Percentiles rank a stretch among this genome's conserved stretches.
These are phyloP conservation scores for Brachyptera risi DNA, from an alignment of 2,888 invertebrate species.

Conservation along the genomic window DNA sequence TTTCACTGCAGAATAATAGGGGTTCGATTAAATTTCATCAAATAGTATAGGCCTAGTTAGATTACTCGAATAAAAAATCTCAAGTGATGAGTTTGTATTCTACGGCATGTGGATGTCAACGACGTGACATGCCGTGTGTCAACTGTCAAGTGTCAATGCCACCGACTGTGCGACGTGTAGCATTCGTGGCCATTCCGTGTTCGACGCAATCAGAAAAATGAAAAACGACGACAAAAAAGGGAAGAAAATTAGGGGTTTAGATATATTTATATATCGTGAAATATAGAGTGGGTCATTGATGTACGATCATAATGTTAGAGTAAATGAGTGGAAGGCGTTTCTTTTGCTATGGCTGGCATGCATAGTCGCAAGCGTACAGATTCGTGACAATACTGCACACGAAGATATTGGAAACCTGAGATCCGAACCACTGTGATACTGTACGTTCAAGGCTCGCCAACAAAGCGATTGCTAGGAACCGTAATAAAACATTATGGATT, in stretches of 20 bases:
- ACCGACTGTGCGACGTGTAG: slow-evolving; percentile 6
- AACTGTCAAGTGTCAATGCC: slow-evolving; percentile 25
- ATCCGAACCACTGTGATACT: too few relatives aligned
- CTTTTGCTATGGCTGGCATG: background rate
- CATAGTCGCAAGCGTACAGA: background rate
- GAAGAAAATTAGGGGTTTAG: slow-evolving; percentile 2
- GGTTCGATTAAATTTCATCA: too few relatives aligned
- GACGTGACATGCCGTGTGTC: slow-evolving; percentile 4
- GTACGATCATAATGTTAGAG: slow-evolving; percentile 11
- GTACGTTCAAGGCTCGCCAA: too few relatives aligned
- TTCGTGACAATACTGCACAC: background rate
- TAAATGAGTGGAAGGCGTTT: background rate
- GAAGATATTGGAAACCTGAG: background rate
- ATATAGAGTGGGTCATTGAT: slow-evolving; percentile 1
- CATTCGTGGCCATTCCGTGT: slow-evolving; percentile 23
- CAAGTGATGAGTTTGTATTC: too few relatives aligned
- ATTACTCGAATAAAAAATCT: too few relatives aligned
- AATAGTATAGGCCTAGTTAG: too few relatives aligned
- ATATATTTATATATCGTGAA: too few relatives aligned
- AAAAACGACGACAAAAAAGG: background rate
- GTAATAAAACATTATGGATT: too few relatives aligned
- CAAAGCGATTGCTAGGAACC: too few relatives aligned
- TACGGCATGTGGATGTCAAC: too few relatives aligned
- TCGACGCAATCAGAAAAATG: slow-evolving; percentile 12
- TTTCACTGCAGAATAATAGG: too few relatives aligned